phyloP scores from a whole-genome alignment of 2,113 vertebrate genomes.

The Trinectes maculatus region DNA sequence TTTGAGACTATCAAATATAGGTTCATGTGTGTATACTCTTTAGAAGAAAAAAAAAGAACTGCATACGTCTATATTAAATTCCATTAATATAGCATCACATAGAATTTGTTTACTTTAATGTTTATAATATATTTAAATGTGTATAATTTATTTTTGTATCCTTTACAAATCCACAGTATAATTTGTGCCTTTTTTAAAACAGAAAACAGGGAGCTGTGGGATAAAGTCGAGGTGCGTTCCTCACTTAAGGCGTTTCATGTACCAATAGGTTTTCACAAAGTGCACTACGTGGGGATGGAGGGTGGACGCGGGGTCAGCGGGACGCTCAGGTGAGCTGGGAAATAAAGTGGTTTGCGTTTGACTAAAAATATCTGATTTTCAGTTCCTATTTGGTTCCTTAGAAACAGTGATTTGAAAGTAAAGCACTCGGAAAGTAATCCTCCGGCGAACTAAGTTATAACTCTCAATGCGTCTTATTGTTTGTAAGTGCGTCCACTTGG shows the following conservation, averaged over 20 bases:
- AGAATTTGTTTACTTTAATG: constrained; percentile 65
- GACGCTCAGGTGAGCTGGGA: constrained; percentile 46
- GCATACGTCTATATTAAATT: constrained; percentile 77
- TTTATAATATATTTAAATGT: constrained; percentile 70
- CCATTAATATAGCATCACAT: constrained; percentile 73
- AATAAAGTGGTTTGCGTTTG: constrained; percentile 48
- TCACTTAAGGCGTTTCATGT: constrained; percentile 81
- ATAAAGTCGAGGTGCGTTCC: constrained; percentile 63
- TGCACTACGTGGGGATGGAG: constrained; percentile 67
- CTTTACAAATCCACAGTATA: constrained; percentile 79
- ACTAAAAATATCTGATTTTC: constrained; percentile 54
- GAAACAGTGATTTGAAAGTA: constrained; percentile 60
- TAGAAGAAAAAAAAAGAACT: constrained; percentile 63
- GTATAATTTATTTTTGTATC: constrained; percentile 51
- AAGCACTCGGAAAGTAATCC: constrained; percentile 59
- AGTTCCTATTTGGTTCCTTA: constrained; percentile 73
- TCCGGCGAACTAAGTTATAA: constrained; percentile 45
- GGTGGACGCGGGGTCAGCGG: neutral
- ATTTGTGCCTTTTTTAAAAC: constrained; percentile 72
- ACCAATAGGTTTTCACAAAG: constrained; percentile 80
- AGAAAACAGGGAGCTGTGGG: constrained; percentile 45
- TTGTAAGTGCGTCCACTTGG: constrained; percentile 43
- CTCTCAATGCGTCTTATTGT: constrained; percentile 29
- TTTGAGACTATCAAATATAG: constrained; percentile 81
- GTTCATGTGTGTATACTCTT: constrained; percentile 70